Evolutionary conservation across 1,140 invertebrate genomes (phyloP).

Genomic region (Lepidurus couesii): DNA sequence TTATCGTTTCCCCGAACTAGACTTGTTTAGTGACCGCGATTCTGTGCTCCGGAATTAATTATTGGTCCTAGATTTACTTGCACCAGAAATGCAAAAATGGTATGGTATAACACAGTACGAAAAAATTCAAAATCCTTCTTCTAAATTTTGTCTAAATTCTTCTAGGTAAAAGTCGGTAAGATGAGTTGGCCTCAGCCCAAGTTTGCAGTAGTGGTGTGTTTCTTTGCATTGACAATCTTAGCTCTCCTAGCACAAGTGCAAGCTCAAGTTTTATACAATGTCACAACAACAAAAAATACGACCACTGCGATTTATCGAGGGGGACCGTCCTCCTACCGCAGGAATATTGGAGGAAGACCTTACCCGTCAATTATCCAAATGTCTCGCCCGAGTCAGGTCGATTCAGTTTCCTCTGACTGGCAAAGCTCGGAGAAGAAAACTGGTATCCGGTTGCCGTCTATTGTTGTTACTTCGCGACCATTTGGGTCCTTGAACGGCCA

Average conservation of each 20-base stretch:
- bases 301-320: neutral
- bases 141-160: too few relatives aligned
- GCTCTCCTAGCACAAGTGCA: neutral
- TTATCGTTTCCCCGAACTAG: neutral
- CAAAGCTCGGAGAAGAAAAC: neutral
- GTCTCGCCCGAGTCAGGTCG: neutral
- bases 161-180: too few relatives aligned
- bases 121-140: too few relatives aligned
- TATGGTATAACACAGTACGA: too few relatives aligned
- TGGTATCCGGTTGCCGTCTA: neutral
- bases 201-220: too few relatives aligned
- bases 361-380: slow-evolving; percentile 30
- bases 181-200: too few relatives aligned
- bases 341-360: slow-evolving; percentile 26
- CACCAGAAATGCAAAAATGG: too few relatives aligned
- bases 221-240: neutral
- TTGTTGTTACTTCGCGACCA: slow-evolving; percentile 24
- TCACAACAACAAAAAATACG: neutral
- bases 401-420: neutral
- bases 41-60: neutral
- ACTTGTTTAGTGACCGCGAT: neutral
- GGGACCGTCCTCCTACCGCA: slow-evolving; percentile 25
- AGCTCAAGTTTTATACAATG: neutral
- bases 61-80: too few relatives aligned
- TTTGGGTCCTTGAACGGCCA: neutral